Conservation (phyloP, 2,888 invertebrate species). For the Tribolium freemani region DNA sequence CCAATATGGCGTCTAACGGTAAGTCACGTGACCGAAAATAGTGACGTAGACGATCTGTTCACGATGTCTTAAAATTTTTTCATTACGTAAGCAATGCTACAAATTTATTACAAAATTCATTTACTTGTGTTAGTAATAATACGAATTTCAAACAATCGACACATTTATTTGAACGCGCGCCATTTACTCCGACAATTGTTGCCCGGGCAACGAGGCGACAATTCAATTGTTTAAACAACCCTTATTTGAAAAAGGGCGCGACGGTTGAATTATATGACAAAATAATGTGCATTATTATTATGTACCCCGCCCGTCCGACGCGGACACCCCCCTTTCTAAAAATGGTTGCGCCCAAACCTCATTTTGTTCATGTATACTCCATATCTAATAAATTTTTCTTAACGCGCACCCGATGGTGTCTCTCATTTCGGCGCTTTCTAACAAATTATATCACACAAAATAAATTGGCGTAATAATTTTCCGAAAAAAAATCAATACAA, state of each 20-base stretch:
- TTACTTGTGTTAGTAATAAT: background rate
- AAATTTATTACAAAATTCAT: slow-evolving; percentile 52
- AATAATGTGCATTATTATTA: too few species aligned
- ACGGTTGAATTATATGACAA: background rate
- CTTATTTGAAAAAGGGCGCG: background rate
- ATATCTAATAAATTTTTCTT: slow-evolving; percentile 67
- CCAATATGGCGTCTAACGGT: slow-evolving; percentile 74
- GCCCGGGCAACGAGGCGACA: too few species aligned
- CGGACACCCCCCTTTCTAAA: slow-evolving; percentile 65
- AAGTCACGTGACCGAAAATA: slow-evolving; percentile 72
- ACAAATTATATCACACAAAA: slow-evolving; percentile 43
- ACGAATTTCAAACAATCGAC: too few species aligned
- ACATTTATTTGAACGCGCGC: slow-evolving; percentile 30
- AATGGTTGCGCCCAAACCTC: slow-evolving; percentile 70
- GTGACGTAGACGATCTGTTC: slow-evolving; percentile 68
- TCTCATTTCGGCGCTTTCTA: slow-evolving; percentile 50
- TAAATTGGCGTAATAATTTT: slow-evolving; percentile 36
- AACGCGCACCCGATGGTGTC: slow-evolving; percentile 59
- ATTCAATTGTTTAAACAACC: background rate
- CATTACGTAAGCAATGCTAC: slow-evolving; percentile 65
- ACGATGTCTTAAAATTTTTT: slow-evolving; percentile 65
- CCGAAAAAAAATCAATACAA: background rate
- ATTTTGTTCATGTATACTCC: slow-evolving; percentile 68
- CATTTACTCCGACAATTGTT: background rate
- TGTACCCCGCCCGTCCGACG: slow-evolving; percentile 55